phyloP scores from a whole-genome alignment of 2,113 vertebrate species.

The Lates calcarifer region DNA sequence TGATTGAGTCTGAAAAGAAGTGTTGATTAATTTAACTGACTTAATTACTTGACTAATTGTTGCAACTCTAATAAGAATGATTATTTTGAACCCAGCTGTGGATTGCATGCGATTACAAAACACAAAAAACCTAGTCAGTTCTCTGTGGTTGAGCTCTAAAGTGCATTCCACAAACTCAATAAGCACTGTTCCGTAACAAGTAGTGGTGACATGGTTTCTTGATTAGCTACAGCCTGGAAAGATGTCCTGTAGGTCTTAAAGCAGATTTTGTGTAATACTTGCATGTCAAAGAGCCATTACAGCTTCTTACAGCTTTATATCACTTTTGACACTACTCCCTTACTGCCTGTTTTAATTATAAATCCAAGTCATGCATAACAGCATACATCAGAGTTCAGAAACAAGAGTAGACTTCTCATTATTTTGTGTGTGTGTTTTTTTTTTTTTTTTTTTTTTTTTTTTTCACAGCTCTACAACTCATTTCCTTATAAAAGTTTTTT shows the following conservation, averaged over 20 bases:
- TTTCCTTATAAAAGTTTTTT: conserved; percentile 57
- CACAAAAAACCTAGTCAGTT: background rate
- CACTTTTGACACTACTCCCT: conserved; percentile 52
- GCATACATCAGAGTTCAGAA: conserved; percentile 23
- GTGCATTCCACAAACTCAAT: conserved; percentile 27
- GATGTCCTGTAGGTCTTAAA: conserved; percentile 4
- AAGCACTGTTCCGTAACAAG: conserved; percentile 14
- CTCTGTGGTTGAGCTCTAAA: conserved; percentile 13
- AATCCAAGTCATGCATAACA: conserved; percentile 59
- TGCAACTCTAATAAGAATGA: background rate
- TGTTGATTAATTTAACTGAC: background rate
- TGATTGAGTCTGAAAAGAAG: background rate
- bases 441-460: background rate
- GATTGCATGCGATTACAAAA: background rate
- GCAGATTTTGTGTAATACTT: conserved; percentile 12
- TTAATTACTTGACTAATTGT: background rate
- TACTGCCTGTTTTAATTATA: conserved; percentile 52
- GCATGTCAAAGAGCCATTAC: conserved; percentile 42
- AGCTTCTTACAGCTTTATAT: conserved; percentile 43
- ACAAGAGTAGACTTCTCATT: conserved; percentile 17
- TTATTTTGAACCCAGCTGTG: background rate
- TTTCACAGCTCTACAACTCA: conserved; percentile 25
- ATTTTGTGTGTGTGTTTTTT: background rate
- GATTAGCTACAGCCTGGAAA: conserved; percentile 31
- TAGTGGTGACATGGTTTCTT: conserved; percentile 27